Evolutionary conservation across 1,140 invertebrate genomes (phyloP).

Genomic region (Apolygus lucorum): DNA sequence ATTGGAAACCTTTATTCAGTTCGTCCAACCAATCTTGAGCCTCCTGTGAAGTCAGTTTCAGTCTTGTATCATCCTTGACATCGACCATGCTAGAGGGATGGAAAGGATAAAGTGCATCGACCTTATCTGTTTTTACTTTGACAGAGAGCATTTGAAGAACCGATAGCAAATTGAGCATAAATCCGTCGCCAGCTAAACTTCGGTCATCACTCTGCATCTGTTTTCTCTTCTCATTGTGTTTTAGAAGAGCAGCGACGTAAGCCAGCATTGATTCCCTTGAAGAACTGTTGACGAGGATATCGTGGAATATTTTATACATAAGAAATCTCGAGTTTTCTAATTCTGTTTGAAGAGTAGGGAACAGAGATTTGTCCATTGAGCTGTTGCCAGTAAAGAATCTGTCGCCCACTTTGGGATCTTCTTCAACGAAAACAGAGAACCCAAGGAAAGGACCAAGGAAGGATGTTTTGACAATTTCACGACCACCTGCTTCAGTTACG

Average conservation of each 20-base stretch:
- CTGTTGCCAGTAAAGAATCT: constrained; percentile 51
- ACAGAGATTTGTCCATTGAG: constrained; percentile 48
- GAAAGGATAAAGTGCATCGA: constrained; percentile 81
- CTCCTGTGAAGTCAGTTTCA: constrained; percentile 73
- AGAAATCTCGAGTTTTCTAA: constrained; percentile 57
- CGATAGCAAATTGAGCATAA: constrained; percentile 86
- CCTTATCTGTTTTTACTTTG: constrained; percentile 62
- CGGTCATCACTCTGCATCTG: constrained; percentile 84
- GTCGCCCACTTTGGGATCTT: constrained; percentile 70
- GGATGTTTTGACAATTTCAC: constrained; percentile 73
- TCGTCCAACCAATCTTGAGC: constrained; percentile 62
- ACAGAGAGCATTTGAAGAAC: constrained; percentile 63
- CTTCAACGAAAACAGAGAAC: constrained; percentile 85
- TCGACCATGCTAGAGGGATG: constrained; percentile 66
- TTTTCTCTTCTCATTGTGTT: constrained; percentile 74
- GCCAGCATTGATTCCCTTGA: constrained; percentile 64
- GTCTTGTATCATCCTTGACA: constrained; percentile 66
- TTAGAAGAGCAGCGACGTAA: constrained; percentile 66
- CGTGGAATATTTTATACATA: constrained; percentile 73
- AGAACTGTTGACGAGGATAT: constrained; percentile 68
- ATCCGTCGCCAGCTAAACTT: constrained; percentile 79
- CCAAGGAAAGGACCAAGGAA: constrained; percentile 84
- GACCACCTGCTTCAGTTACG: constrained; percentile 58
- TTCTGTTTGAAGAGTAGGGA: constrained; percentile 56
- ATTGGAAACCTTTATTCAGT: constrained; percentile 38